phyloP scores from a whole-genome alignment of 2,797 vertebrate genomes.

The Rhinophrynus dorsalis region DNA sequence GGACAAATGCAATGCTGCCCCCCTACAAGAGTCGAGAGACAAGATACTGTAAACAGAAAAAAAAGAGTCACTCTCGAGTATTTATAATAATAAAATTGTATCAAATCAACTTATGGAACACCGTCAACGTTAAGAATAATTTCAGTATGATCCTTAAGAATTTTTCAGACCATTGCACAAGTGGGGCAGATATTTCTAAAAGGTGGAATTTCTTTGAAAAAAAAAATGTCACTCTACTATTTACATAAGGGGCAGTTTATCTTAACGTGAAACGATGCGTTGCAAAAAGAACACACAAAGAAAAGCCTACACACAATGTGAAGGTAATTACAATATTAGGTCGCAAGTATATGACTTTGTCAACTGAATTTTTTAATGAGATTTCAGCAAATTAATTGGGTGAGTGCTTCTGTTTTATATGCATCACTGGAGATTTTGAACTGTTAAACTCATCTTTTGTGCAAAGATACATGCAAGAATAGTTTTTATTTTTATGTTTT shows the following conservation, averaged over 20 bases:
- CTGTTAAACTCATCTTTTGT: constrained; percentile 1
- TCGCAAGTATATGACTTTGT: constrained; percentile 72
- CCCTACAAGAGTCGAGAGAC: no score
- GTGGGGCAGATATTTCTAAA: not conserved
- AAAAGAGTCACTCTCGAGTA: no score
- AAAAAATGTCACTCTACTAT: constrained; percentile 67
- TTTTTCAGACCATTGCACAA: not conserved
- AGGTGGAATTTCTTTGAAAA: not conserved
- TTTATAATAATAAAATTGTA: no score
- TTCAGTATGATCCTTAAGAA: no score
- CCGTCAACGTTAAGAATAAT: no score
- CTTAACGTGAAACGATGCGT: constrained; percentile 70
- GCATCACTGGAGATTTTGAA: constrained; percentile 10
- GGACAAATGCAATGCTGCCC: no score
- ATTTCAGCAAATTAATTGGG: constrained; percentile 76
- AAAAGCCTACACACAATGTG: constrained; percentile 54
- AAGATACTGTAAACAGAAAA: no score
- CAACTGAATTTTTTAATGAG: constrained; percentile 75
- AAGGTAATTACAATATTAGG: constrained; percentile 73
- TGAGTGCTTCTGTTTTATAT: constrained; percentile 51
- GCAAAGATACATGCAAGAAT: not conserved
- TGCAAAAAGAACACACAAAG: constrained; percentile 57
- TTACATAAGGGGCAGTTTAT: constrained; percentile 59
- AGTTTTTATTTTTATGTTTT: not conserved
- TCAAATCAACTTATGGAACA: no score